phyloP scores from a whole-genome alignment of 2,888 invertebrate genomes.

The Gari tellinella region DNA sequence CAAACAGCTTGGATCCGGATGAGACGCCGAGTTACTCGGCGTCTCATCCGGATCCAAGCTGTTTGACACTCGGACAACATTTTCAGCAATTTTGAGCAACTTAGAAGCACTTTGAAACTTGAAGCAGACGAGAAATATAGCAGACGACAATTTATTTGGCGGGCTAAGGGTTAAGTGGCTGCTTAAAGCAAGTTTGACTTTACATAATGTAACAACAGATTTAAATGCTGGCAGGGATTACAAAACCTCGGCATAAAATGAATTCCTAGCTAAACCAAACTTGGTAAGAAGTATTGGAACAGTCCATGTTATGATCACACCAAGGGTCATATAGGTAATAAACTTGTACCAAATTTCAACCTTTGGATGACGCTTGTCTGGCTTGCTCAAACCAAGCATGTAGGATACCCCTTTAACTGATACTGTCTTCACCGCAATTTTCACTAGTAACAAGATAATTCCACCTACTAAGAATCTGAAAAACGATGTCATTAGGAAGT shows the following conservation, averaged over 20 bases:
- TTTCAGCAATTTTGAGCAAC: too few relatives aligned
- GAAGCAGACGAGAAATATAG: too few relatives aligned
- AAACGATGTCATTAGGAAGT: constrained; percentile 62
- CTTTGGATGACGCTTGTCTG: constrained; percentile 69
- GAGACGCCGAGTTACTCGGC: too few relatives aligned
- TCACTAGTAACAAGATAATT: constrained; percentile 55
- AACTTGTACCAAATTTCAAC: constrained; percentile 72
- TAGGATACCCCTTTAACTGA: constrained; percentile 68
- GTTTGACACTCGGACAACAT: too few relatives aligned
- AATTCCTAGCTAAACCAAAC: constrained; percentile 69
- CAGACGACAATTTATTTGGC: too few relatives aligned
- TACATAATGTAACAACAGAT: too few relatives aligned
- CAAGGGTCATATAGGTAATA: constrained; percentile 68
- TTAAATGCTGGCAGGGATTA: constrained; percentile 25
- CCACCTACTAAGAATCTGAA: constrained; percentile 71
- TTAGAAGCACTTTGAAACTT: too few relatives aligned
- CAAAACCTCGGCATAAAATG: constrained; percentile 68
- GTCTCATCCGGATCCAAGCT: too few relatives aligned
- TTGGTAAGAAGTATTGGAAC: constrained; percentile 66
- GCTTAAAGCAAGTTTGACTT: too few relatives aligned
- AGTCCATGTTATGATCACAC: constrained; percentile 63
- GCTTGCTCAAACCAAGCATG: constrained; percentile 66
- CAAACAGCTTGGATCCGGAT: too few relatives aligned
- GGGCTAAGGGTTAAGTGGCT: too few relatives aligned
- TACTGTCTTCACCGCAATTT: constrained; percentile 57